phyloP scores from a whole-genome alignment of 1,140 invertebrate genomes.

The Apis laboriosa region DNA sequence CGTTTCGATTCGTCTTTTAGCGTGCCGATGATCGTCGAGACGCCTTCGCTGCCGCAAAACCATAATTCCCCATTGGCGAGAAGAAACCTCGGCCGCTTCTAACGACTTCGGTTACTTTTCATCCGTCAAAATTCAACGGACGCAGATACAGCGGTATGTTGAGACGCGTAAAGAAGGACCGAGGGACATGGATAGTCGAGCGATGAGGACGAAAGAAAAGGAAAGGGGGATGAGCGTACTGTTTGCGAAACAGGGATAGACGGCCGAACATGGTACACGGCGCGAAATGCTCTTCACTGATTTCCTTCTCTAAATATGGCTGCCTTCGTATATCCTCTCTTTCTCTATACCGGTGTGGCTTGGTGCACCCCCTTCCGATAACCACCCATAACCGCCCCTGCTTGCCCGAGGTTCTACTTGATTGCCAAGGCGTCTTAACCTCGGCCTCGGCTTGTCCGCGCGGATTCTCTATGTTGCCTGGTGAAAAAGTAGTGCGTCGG shows the following conservation, averaged over 20 bases:
- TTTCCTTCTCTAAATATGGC: constrained; percentile 81
- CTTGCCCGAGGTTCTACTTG: constrained; percentile 81
- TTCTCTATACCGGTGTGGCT: constrained; percentile 49
- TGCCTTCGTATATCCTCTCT: constrained; percentile 72
- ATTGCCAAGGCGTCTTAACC: constrained; percentile 81
- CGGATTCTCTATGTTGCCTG: constrained; percentile 43
- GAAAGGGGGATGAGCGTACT: constrained; percentile 35
- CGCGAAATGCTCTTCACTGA: constrained; percentile 78
- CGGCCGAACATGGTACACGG: constrained; percentile 58
- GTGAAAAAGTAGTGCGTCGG: constrained; percentile 24
- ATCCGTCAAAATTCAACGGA: constrained; percentile 62
- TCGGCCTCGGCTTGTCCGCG: constrained; percentile 70
- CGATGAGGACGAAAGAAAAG: constrained; percentile 7
- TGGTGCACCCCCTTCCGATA: constrained; percentile 69
- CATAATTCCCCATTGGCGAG: constrained; percentile 54
- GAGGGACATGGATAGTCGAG: constrained; percentile 25
- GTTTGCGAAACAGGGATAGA: constrained; percentile 36
- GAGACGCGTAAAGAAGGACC: constrained; percentile 28
- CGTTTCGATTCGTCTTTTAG: constrained; percentile 48
- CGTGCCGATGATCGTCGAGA: constrained; percentile 40
- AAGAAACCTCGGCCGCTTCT: constrained; percentile 47
- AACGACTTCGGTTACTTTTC: constrained; percentile 60
- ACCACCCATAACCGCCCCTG: constrained; percentile 80
- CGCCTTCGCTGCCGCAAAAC: constrained; percentile 47
- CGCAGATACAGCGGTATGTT: constrained; percentile 44